Evolutionary conservation across 2,888 invertebrate genomes (phyloP), one percentile per base, ranked within the genome.

Genomic region (Drymonia ruficornis): DNA sequence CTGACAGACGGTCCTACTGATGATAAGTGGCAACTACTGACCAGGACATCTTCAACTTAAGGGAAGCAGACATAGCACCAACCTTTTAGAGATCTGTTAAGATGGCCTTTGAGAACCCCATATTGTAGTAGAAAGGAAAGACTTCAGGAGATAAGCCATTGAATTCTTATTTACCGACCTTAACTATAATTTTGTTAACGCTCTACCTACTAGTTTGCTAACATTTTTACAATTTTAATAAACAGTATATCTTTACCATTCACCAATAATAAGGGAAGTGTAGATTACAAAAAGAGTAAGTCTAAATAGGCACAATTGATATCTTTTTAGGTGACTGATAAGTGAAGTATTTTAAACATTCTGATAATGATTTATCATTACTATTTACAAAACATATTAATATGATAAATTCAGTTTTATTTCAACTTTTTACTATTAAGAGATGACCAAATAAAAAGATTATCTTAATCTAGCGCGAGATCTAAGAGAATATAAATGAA

Each of bases 401-500:
- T 36, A n/a, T 36, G 36, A 36, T 36, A 36, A 36, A 36, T n/a
- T 36, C n/a, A 31, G 31, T 31, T 36, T 0, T 13, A 36, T 36
- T n/a, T 11, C 31, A 12, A 36, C 13, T n/a, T n/a, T 36, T 1
- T 6, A 36, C 36, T 36, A 11, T 31, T 31, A 2, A 31, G 9
- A 31, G 31, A 9, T 31, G 31, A 36, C 36, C 3, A n/a, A n/a
- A 36, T 13, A 11, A 31, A 31, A 31, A 11, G 9, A 31, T 11
- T 36, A 36, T n/a, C 36, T 13, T n/a, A 36, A 36, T 36, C 36
- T 11, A 34, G 12, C 3, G 11, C 36, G 0, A n/a, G 11, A 16
- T 42, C 19, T 44, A 31, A 31, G 23, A 19, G 16, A 28, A 15
- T 15, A 45, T 23, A 28, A 45, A 28, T 31, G 68, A 71, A 65